phyloP scores from a whole-genome alignment of 2,888 invertebrate species.

The Tolmerus cingulatus region DNA sequence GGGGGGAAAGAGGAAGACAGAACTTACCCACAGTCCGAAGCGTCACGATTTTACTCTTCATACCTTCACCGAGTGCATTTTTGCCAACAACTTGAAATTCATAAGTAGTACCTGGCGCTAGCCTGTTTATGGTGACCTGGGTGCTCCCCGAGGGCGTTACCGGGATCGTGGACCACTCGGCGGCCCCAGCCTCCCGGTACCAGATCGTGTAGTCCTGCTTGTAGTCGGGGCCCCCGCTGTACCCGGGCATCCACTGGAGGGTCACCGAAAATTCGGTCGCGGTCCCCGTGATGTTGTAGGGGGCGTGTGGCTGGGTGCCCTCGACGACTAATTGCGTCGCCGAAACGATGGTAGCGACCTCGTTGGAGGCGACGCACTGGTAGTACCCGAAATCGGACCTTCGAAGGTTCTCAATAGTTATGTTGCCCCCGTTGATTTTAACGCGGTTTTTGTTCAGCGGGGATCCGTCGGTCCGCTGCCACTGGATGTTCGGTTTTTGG shows the following conservation, averaged over 20 bases:
- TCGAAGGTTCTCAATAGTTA: constrained; percentile 87
- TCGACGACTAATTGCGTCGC: constrained; percentile 89
- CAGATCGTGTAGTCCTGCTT: constrained; percentile 95
- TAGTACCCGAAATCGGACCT: constrained; percentile 93
- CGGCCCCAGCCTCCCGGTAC: constrained; percentile 87
- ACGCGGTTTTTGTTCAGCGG: constrained; percentile 83
- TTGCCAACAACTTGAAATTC: constrained; percentile 96
- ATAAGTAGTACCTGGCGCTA: constrained; percentile 89
- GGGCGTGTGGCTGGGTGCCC: constrained; percentile 96
- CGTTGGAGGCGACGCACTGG: constrained; percentile 94
- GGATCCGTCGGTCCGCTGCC: constrained; percentile 87
- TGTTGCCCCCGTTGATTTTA: constrained; percentile 83
- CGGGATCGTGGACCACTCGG: constrained; percentile 92
- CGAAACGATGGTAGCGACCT: constrained; percentile 93
- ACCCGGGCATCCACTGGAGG: constrained; percentile 92
- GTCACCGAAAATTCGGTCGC: constrained; percentile 91
- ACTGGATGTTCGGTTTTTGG: constrained; percentile 87
- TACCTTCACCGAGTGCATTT: constrained; percentile 93
- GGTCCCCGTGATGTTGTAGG: constrained; percentile 91
- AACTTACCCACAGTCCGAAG: constrained; percentile 85
- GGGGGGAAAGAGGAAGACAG: neutral
- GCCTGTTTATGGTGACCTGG: constrained; percentile 85
- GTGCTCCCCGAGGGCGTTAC: constrained; percentile 93
- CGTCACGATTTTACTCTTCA: constrained; percentile 93
- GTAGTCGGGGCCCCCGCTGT: constrained; percentile 94